These are phyloP conservation scores for Pyrrhura leucotis DNA, from an alignment of 2,797 vertebrate genomes.

Conservation along the genomic window DNA sequence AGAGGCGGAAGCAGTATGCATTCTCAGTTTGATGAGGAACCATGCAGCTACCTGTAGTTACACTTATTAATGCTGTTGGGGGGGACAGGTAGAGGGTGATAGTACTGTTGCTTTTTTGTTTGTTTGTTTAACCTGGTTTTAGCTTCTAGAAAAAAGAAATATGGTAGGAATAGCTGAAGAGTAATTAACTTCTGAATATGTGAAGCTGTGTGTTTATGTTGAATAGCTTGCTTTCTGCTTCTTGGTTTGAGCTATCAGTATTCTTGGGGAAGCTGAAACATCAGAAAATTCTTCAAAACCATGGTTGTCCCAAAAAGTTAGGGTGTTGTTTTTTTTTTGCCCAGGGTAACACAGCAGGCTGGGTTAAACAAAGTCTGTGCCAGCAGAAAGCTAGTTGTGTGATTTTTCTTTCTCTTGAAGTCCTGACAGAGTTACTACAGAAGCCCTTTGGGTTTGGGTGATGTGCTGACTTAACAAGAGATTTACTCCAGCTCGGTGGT, in stretches of 20 bases:
- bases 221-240: background rate
- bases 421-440: slow-evolving; percentile 5
- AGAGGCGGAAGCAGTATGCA: background rate
- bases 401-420: background rate
- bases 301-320: background rate
- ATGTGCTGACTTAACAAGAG: slow-evolving; percentile 36
- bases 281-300: slow-evolving; percentile 23
- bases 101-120: background rate
- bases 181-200: background rate
- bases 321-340: background rate
- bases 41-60: background rate
- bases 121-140: background rate
- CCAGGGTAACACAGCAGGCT: background rate
- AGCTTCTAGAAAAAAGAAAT: background rate
- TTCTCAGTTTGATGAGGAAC: background rate
- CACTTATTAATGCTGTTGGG: background rate
- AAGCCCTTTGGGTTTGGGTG: slow-evolving; percentile 20
- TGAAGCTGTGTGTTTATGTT: background rate
- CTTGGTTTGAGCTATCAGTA: slow-evolving; percentile 21
- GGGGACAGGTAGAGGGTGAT: background rate
- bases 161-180: background rate
- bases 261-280: slow-evolving; percentile 20
- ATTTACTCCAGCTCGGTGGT: slow-evolving; percentile 48
- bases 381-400: slow-evolving; percentile 54
- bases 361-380: slow-evolving; percentile 24